Base-by-base conservation (phyloP, 2,888 invertebrate species). In the Philereme vetulata region DNA sequence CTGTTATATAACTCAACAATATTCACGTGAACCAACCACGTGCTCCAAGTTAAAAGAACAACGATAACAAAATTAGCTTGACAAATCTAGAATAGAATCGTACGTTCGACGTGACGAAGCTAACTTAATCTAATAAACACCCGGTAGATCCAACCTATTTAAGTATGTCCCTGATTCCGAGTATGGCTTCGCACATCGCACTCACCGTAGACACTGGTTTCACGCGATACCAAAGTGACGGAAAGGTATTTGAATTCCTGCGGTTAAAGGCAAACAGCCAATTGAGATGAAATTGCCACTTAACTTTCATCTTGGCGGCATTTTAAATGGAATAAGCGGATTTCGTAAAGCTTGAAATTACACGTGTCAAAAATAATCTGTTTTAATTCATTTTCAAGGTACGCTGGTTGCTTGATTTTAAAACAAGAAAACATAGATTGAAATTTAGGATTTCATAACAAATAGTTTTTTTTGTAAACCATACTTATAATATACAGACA, bases 41-140 rank as follows among this genome's bases (percentile, higher is more conserved):
- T 63, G 64, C 36, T 10, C 38, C 34, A 51, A 52, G 32, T 49
- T 46, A 36, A 51, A 50, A 51, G 21, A 21, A 21, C 21, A 36
- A 56, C 51, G 43, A 52, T 61, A 58, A 54, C 53, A 56, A 62
- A 57, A 57, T 63, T 56, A 55, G 47, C 50, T 60, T 56, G 52
- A 64, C 53, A 64, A 62, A 60, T 64, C 60, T 62, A 57, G 51
- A 57, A 56, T 42, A 56, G 52, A 47, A 53, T 56, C 52, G 57
- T 72, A 65, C 62, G 65, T 61, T 65, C 56, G 61, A 60, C 71
- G 68, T 74, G 72, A 46, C 40, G 69, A 70, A 58, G 63, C 71
- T 50, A 56, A 65, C 57, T 56, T 88, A 88, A 90, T 88, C 86
- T 78, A 90, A 89, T 90, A 86, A 78, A 77, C 72, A 73, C 68